These are phyloP conservation scores for Oncopeltus fasciatus DNA, from an alignment of 1,140 invertebrate species.

Conservation along the genomic window DNA sequence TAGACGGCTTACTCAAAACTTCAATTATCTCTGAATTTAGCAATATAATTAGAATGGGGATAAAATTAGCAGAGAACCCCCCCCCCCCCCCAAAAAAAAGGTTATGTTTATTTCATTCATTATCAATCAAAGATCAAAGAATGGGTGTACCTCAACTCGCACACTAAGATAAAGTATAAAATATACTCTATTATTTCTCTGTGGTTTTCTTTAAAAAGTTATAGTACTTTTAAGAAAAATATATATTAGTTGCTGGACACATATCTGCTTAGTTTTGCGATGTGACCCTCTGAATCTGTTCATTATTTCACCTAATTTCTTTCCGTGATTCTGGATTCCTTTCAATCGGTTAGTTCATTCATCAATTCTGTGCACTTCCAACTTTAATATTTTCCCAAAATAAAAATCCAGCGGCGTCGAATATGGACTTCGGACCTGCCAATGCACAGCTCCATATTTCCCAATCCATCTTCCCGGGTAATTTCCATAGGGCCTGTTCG, in stretches of 20 bases:
- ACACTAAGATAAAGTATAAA: constrained; percentile 18
- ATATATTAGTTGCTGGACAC: too few species aligned
- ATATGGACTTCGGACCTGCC: not conserved
- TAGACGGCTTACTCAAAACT: too few species aligned
- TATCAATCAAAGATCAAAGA: constrained; percentile 18
- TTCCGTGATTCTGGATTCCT: not conserved
- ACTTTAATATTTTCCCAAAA: not conserved
- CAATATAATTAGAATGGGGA: too few species aligned
- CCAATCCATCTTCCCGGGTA: not conserved
- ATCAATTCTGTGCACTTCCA: not conserved
- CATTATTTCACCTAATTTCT: not conserved
- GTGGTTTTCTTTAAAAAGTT: too few species aligned
- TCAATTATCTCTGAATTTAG: too few species aligned
- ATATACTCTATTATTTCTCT: too few species aligned
- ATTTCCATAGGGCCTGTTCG: not conserved
- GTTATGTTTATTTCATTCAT: too few species aligned
- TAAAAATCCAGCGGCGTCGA: not conserved
- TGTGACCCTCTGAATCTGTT: not conserved
- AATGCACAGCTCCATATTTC: not conserved
- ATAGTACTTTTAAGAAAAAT: too few species aligned
- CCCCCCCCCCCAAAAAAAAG: too few species aligned
- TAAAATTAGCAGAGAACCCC: too few species aligned
- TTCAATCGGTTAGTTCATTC: not conserved
- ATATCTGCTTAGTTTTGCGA: too few species aligned
- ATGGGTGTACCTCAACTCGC: constrained; percentile 18